Conservation (phyloP, 2,888 invertebrate species). For the Girardia tigrina region DNA sequence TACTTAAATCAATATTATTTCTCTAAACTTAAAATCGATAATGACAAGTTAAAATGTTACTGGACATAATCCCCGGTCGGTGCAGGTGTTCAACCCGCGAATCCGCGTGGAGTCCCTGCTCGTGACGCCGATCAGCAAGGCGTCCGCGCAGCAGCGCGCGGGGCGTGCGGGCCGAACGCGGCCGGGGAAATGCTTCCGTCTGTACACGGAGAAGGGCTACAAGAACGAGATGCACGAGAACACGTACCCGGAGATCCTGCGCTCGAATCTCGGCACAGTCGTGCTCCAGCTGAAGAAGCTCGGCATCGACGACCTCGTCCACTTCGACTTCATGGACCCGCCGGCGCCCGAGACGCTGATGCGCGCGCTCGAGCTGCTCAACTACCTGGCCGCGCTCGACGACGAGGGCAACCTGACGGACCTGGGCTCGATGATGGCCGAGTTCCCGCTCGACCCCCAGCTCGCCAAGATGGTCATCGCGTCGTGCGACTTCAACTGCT, state of each 20-base stretch:
- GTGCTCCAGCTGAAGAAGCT: slow-evolving; percentile 95
- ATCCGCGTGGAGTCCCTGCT: slow-evolving; percentile 86
- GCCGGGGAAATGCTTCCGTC: slow-evolving; percentile 84
- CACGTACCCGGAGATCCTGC: slow-evolving; percentile 83
- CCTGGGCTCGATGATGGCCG: slow-evolving; percentile 92
- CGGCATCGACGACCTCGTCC: slow-evolving; percentile 93
- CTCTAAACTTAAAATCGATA: too few relatives aligned
- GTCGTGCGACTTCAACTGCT: slow-evolving; percentile 91
- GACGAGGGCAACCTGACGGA: slow-evolving; percentile 67
- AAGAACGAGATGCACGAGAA: slow-evolving; percentile 97
- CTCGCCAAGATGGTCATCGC: slow-evolving; percentile 97
- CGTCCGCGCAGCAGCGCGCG: slow-evolving; percentile 91
- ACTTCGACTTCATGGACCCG: slow-evolving; percentile 99
- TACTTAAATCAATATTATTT: too few relatives aligned
- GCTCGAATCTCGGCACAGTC: slow-evolving; percentile 85
- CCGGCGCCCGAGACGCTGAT: slow-evolving; percentile 98
- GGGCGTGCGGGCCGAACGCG: slow-evolving; percentile 93
- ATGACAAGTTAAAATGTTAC: too few relatives aligned
- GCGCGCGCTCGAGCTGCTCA: slow-evolving; percentile 86
- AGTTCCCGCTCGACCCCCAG: slow-evolving; percentile 96
- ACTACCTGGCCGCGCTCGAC: slow-evolving; percentile 88
- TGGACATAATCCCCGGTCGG: too few relatives aligned
- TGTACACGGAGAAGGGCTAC: slow-evolving; percentile 66
- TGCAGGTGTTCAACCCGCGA: slow-evolving; percentile 75
- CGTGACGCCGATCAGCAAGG: slow-evolving; percentile 95